phyloP scores from a whole-genome alignment of 2,888 invertebrate genomes.

The Muscina levida region DNA sequence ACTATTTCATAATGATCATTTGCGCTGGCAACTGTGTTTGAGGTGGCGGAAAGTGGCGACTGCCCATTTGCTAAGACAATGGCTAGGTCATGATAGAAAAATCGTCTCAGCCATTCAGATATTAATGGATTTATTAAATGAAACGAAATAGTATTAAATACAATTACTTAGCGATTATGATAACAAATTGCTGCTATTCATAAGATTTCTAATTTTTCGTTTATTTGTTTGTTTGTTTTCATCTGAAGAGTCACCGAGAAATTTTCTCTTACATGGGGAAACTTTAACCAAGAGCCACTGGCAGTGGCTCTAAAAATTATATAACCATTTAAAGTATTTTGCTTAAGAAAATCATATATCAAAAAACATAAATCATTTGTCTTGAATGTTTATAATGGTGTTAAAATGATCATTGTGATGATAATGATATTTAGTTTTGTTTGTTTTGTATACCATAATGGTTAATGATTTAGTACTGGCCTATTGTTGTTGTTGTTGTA shows the following conservation, averaged over 20 bases:
- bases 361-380: background rate
- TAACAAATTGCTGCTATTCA: background rate
- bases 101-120: background rate
- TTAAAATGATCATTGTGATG: too few relatives aligned
- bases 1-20: background rate
- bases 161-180: constrained; percentile 22
- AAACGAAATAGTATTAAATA: constrained; percentile 24
- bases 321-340: too few relatives aligned
- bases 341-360: background rate
- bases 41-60: background rate
- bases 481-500: too few relatives aligned
- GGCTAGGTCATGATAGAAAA: too few relatives aligned
- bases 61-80: too few relatives aligned
- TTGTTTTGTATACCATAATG: too few relatives aligned
- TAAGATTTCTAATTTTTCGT: background rate
- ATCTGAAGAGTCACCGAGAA: too few relatives aligned
- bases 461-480: constrained; percentile 1
- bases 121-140: constrained; percentile 35
- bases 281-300: too few relatives aligned
- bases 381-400: too few relatives aligned
- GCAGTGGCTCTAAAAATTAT: too few relatives aligned
- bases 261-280: constrained; percentile 16
- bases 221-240: background rate
- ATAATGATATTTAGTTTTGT: too few relatives aligned
- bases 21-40: background rate